Base-by-base conservation (phyloP, 92 coral and sea anemone genomes). In the Zoanthus sansibaricus region DNA sequence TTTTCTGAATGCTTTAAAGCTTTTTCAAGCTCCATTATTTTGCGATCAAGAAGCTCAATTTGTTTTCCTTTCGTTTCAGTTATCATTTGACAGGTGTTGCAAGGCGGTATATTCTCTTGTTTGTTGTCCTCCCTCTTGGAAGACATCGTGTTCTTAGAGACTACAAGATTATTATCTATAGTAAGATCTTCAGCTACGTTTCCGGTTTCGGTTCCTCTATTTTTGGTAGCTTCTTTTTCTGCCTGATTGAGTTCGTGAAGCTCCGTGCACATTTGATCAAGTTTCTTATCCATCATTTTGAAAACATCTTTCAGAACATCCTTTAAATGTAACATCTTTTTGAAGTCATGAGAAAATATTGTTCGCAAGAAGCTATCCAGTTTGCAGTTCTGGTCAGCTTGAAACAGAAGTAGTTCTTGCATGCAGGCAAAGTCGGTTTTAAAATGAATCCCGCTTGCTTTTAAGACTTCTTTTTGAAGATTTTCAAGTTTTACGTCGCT, bases 1-100 rank as follows among this genome's bases (percentile, higher is more conserved):
- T 80, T 80, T 51, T 80, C 13, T 20, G 85, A 80, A 80, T 80
- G 73, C 44, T 48, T 44, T 52, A 80, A 71, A 66, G 85, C 61
- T 51, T 46, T 80, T 32, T 80, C 64, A 66, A 80, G 85, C 75
- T 80, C 85, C 46, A 15, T 20, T 44, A 66, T 51, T 68, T 46
- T 30, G 25, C 75, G 75, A 64, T 80, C 59, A 45, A 80, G 85
- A n/a, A 47, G 18, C 20, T 4, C 9, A 17, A 80, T 67, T 0
- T 67, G 75, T 18, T 80, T 66, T 66, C 66, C 85, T 47, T 80
- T 80, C 0, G 62, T 33, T 80, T 80, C 75, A 21, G 46, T 58
- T 31, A 68, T 31, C 42, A 68, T 62, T 14, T 67, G 85, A 20
- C 74, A 80, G 20, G 74, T 66, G 13, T 66, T 46, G 73, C 85